Base-by-base conservation (phyloP, 2,888 invertebrate species). In the Pachymerium ferrugineum region DNA sequence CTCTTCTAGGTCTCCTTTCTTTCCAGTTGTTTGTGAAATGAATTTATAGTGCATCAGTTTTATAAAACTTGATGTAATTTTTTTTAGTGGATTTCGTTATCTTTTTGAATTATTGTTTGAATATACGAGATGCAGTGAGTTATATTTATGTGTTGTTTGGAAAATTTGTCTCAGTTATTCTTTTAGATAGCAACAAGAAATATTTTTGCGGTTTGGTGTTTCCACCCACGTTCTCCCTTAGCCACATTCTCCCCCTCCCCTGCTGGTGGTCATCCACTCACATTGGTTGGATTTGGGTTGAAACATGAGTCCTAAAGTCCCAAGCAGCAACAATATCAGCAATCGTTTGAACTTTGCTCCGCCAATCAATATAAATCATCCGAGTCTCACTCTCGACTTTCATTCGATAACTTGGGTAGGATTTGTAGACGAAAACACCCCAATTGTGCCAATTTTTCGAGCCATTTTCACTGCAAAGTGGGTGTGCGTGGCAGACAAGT, bases 291-390 rank as follows among this genome's bases (percentile, higher is more conserved):
- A 54, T 54, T 54, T 54, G 47, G n/a, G 47, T 47, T 47, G 47
- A 54, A 54, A 54, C 47, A 54, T 16, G 47, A 54, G 47, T 54
- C 22, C 47, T 19, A 16, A 54, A 54, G 47, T 54, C 47, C 2
- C 47, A 54, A 54, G 47, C 47, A 54, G 47, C 47, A 54, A 54
- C 47, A 54, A 54, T 54, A 54, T 54, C 47, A 54, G 47, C 47
- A 54, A 54, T 54, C 47, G 47, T 54, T 54, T 54, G 47, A 54
- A 54, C 47, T 54, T n/a, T 54, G 47, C 47, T 54, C 47, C 22
- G 47, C 47, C 47, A 54, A 54, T 54, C 47, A 54, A 54, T 54
- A 54, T 54, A 54, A 54, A 54, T 54, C 47, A 54, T 54, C 19
- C 16, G 47, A 54, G 19, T 54, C 47, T n/a, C 19, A 54, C 47